Percentiles rank a stretch among this genome's conserved stretches.
phyloP scores from a whole-genome alignment of 2,888 invertebrate genomes.

The Acanthococcus lagerstroemiae region DNA sequence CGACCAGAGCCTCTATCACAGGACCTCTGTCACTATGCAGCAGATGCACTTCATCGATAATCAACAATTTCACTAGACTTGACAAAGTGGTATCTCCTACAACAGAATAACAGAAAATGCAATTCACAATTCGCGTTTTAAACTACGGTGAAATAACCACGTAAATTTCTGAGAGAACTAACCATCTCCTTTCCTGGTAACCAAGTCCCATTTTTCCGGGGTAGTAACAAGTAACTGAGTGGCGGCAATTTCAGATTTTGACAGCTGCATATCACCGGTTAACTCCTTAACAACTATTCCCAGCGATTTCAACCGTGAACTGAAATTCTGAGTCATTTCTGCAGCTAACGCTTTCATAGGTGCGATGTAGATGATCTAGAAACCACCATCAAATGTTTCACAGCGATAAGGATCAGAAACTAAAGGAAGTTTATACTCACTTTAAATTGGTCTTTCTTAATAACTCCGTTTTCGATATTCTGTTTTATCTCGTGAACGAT shows the following conservation, averaged over 20 bases:
- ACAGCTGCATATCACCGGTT: slow-evolving; percentile 97
- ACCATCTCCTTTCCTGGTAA: slow-evolving; percentile 86
- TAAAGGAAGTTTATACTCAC: slow-evolving; percentile 13
- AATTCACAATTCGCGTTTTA: too few species aligned
- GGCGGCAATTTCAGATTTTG: slow-evolving; percentile 82
- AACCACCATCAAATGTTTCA: background rate
- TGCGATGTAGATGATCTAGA: slow-evolving; percentile 89
- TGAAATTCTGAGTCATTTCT: slow-evolving; percentile 95
- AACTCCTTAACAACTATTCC: slow-evolving; percentile 82
- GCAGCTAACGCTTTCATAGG: slow-evolving; percentile 99
- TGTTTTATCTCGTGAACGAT: slow-evolving; percentile 83
- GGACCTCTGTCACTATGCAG: slow-evolving; percentile 95
- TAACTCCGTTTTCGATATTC: slow-evolving; percentile 51
- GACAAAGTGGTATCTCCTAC: slow-evolving; percentile 77
- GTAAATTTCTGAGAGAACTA: slow-evolving; percentile 34
- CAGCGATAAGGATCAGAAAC: background rate
- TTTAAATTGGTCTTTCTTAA: slow-evolving; percentile 33
- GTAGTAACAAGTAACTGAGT: slow-evolving; percentile 98
- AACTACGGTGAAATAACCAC: background rate
- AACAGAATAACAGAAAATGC: background rate
- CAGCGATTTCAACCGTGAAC: slow-evolving; percentile 58
- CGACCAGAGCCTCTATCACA: slow-evolving; percentile 93
- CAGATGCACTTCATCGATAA: slow-evolving; percentile 94
- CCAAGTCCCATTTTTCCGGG: slow-evolving; percentile 99
- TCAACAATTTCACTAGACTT: slow-evolving; percentile 80